These are phyloP conservation scores for Pammene aurita DNA, from an alignment of 2,888 invertebrate genomes.

Conservation along the genomic window DNA sequence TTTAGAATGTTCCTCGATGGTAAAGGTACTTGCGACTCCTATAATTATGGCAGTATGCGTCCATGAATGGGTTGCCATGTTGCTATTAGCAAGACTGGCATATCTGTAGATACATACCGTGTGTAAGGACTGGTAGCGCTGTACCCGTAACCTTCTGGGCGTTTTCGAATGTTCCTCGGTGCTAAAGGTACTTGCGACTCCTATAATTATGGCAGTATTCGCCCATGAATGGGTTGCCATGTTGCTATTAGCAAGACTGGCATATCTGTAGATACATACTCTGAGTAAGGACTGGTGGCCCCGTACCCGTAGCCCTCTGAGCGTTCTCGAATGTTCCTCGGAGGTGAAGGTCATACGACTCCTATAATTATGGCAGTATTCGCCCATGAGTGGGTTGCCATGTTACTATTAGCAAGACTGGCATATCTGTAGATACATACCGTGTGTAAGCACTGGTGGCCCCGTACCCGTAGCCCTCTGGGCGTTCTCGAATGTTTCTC, in stretches of 20 bases:
- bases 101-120: too few relatives aligned
- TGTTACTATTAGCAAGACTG: too few relatives aligned
- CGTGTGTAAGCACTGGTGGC: constrained; percentile 22
- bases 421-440: too few relatives aligned
- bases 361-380: too few relatives aligned
- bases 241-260: too few relatives aligned
- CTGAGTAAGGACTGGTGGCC: constrained; percentile 17
- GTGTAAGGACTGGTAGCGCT: constrained; percentile 41
- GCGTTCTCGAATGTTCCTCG: constrained; percentile 57
- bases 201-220: too few relatives aligned
- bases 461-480: constrained; percentile 48
- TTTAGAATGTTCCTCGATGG: constrained; percentile 66
- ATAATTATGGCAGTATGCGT: constrained; percentile 80
- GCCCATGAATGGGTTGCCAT: too few relatives aligned
- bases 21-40: constrained; percentile 86
- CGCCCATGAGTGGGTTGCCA: too few relatives aligned
- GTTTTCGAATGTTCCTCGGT: constrained; percentile 59
- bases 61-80: too few relatives aligned
- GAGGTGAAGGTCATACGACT: constrained; percentile 85
- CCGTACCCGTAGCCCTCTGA: constrained; percentile 48
- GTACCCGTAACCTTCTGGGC: constrained; percentile 46
- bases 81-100: too few relatives aligned
- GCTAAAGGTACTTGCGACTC: constrained; percentile 86
- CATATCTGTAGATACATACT: too few relatives aligned
- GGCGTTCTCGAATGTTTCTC: constrained; percentile 54